Conservation (phyloP, 2,113 vertebrate genomes). For the Petrocephalus zakoni region DNA sequence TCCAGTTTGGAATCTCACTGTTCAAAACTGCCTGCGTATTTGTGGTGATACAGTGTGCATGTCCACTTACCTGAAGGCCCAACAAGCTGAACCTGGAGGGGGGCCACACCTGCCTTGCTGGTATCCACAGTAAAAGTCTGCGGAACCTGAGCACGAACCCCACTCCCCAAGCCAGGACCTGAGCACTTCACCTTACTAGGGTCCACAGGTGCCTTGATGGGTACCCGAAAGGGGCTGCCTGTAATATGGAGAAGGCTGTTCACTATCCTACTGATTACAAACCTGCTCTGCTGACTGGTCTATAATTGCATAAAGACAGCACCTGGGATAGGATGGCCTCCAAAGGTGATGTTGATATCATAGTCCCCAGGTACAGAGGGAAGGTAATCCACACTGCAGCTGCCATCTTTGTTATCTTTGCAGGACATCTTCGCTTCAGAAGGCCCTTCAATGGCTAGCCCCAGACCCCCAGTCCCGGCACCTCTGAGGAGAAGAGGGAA, state of each 20-base stretch:
- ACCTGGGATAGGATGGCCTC: conserved; percentile 83
- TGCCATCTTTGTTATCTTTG: conserved; percentile 94
- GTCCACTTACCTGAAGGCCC: conserved; percentile 71
- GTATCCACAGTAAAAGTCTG: conserved; percentile 85
- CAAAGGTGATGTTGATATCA: conserved; percentile 90
- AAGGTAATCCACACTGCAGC: conserved; percentile 89
- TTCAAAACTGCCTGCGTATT: background rate
- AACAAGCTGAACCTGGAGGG: conserved; percentile 77
- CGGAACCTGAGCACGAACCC: conserved; percentile 76
- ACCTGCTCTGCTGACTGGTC: background rate
- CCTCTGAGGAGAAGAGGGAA: conserved; percentile 61
- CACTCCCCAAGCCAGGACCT: conserved; percentile 76
- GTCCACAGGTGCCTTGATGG: conserved; percentile 79
- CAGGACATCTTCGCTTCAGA: conserved; percentile 96
- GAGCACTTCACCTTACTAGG: conserved; percentile 88
- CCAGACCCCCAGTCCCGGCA: conserved; percentile 84
- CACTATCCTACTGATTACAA: background rate
- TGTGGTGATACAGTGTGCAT: background rate
- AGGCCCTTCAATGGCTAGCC: conserved; percentile 86
- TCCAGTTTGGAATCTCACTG: background rate
- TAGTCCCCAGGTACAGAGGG: conserved; percentile 86
- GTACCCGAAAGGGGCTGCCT: conserved; percentile 89
- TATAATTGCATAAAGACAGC: background rate
- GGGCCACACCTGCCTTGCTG: conserved; percentile 76
- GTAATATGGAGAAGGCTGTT: background rate